A percentile compares a stretch with the other conserved stretches of the same genome.
These are phyloP conservation scores for Onychostruthus taczanowskii DNA, from an alignment of 2,113 vertebrate genomes.

Conservation along the genomic window DNA sequence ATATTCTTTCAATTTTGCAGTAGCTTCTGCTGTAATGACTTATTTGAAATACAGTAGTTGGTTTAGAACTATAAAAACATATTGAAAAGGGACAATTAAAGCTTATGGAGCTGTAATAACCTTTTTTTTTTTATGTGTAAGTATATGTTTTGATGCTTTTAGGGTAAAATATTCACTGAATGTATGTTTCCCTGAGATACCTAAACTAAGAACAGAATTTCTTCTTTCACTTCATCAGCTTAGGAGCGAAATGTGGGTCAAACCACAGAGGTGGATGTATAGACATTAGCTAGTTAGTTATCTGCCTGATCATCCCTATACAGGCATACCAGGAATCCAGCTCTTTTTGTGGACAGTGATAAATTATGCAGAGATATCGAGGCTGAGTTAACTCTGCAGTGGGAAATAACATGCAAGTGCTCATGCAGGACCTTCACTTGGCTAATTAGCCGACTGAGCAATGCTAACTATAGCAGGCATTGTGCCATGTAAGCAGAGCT, in stretches of 20 bases:
- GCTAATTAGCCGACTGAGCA: conserved; percentile 23
- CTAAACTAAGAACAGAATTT: background rate
- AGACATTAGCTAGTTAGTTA: background rate
- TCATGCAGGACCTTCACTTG: background rate
- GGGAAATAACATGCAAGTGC: background rate
- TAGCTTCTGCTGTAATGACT: background rate
- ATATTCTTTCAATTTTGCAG: background rate
- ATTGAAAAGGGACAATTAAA: background rate
- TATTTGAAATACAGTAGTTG: background rate
- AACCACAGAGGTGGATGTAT: background rate
- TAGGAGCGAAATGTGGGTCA: background rate
- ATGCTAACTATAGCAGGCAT: conserved; percentile 20
- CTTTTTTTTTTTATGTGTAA: background rate
- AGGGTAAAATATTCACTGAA: background rate
- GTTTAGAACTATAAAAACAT: background rate
- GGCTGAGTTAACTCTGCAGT: background rate
- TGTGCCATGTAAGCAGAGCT: conserved; percentile 1
- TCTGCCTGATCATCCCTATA: background rate
- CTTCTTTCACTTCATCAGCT: background rate
- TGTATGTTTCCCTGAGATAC: background rate
- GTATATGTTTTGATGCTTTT: background rate
- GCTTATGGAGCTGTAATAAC: background rate
- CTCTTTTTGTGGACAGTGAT: background rate
- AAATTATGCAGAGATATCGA: background rate
- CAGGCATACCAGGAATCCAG: background rate